A percentile compares a stretch with the other conserved stretches of the same genome.
phyloP scores from a whole-genome alignment of 2,888 invertebrate species.

The Anaspis maculata region DNA sequence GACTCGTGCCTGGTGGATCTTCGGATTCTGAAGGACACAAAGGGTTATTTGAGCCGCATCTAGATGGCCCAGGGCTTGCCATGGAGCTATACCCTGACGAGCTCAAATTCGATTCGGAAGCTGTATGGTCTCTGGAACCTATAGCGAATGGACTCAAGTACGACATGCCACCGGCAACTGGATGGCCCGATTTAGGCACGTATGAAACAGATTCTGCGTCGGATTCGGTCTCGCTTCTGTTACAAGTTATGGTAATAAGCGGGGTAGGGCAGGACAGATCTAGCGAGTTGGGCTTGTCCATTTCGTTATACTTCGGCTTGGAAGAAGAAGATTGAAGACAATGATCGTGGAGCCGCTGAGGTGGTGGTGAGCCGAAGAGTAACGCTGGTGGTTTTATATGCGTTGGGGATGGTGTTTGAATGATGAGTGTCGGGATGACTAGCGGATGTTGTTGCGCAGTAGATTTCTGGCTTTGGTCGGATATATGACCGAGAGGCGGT shows the following conservation, averaged over 20 bases:
- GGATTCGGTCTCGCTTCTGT: slow-evolving; percentile 67
- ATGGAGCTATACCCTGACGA: slow-evolving; percentile 80
- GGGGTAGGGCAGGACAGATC: slow-evolving; percentile 58
- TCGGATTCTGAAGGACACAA: slow-evolving; percentile 69
- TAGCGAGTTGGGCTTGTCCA: slow-evolving; percentile 53
- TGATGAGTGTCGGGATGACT: slow-evolving; percentile 55
- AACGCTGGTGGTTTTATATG: slow-evolving; percentile 44
- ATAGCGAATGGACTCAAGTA: slow-evolving; percentile 73
- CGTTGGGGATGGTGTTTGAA: slow-evolving; percentile 64
- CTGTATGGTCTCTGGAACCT: slow-evolving; percentile 63
- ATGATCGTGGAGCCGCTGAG: slow-evolving; percentile 37
- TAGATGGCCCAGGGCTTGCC: slow-evolving; percentile 77
- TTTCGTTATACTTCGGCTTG: slow-evolving; percentile 48
- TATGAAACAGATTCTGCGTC: slow-evolving; percentile 63
- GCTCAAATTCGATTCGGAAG: slow-evolving; percentile 75
- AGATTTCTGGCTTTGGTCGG: slow-evolving; percentile 21
- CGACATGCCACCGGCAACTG: slow-evolving; percentile 53
- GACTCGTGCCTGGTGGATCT: slow-evolving; percentile 47
- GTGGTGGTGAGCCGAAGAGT: slow-evolving; percentile 50
- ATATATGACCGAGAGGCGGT: too few relatives aligned
- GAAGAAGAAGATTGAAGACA: slow-evolving; percentile 31
- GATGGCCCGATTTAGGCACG: slow-evolving; percentile 40
- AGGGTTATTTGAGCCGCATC: slow-evolving; percentile 75
- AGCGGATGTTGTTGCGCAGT: slow-evolving; percentile 40
- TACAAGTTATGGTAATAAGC: slow-evolving; percentile 65